Evolutionary conservation across 2,797 vertebrate genomes (phyloP).

Genomic region (Nyctalus aviator): DNA sequence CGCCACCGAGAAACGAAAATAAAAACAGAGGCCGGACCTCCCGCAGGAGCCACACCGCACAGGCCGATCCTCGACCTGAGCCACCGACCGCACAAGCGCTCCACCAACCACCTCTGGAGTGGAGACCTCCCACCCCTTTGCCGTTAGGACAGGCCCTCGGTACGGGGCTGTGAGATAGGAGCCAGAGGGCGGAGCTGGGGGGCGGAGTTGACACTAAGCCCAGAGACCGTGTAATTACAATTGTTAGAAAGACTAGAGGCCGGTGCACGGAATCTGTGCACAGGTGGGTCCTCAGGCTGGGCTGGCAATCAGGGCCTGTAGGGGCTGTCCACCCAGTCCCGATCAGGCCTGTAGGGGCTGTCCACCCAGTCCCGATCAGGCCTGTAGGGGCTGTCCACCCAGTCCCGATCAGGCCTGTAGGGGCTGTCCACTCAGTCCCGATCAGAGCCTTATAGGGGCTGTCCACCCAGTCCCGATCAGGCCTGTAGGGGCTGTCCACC

Average conservation of each 20-base stretch:
- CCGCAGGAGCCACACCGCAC: not conserved
- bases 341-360: too few species aligned
- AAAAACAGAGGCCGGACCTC: not conserved
- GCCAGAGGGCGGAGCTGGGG: not conserved
- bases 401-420: too few species aligned
- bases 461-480: too few species aligned
- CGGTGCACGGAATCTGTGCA: too few species aligned
- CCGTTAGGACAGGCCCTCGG: not conserved
- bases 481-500: too few species aligned
- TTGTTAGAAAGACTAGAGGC: not conserved
- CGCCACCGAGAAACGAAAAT: not conserved
- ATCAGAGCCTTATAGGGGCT: too few species aligned
- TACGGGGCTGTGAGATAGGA: not conserved
- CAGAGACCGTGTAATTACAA: not conserved
- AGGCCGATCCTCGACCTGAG: not conserved
- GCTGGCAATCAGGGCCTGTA: too few species aligned
- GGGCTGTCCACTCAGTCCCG: too few species aligned
- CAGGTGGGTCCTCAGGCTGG: too few species aligned
- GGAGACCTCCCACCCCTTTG: accelerated
- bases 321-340: too few species aligned
- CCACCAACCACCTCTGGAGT: accelerated
- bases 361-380: too few species aligned
- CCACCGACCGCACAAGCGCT: not conserved
- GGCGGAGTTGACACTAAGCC: not conserved
- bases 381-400: too few species aligned